These are phyloP conservation scores for Elmis aenea DNA, from an alignment of 2,888 invertebrate genomes.

Conservation along the genomic window DNA sequence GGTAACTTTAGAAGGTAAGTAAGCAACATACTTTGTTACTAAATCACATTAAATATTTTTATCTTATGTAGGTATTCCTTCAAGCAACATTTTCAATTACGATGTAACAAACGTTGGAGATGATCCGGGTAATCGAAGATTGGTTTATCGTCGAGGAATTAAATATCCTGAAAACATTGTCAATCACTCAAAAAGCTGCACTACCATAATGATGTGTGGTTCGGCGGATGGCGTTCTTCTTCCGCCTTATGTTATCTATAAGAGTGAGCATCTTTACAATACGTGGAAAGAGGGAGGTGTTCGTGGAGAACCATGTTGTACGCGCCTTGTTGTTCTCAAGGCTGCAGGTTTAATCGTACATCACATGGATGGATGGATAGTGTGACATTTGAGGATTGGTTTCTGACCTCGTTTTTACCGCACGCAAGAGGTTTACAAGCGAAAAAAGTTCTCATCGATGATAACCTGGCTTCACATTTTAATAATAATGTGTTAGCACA, in stretches of 20 bases:
- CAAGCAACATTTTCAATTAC: slow-evolving; percentile 12
- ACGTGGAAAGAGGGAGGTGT: slow-evolving; percentile 32
- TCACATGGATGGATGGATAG: slow-evolving; percentile 12
- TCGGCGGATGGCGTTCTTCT: slow-evolving; percentile 26
- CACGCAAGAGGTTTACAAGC: slow-evolving; percentile 4
- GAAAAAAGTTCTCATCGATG: slow-evolving; percentile 3
- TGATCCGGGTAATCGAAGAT: slow-evolving; percentile 27
- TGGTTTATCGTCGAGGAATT: slow-evolving; percentile 5
- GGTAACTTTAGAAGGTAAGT: not conserved
- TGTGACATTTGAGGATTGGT: slow-evolving; percentile 9
- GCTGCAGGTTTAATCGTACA: slow-evolving; percentile 8
- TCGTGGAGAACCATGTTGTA: slow-evolving; percentile 14
- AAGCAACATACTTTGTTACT: no score
- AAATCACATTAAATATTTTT: no score
- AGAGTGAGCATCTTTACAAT: slow-evolving; percentile 23
- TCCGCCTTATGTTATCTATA: slow-evolving; percentile 28
- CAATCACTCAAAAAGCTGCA: slow-evolving; percentile 28
- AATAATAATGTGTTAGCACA: not conserved
- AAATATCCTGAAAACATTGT: slow-evolving; percentile 24
- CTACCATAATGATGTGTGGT: slow-evolving; percentile 29
- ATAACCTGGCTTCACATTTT: slow-evolving; percentile 5
- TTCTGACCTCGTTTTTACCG: not conserved
- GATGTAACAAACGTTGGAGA: slow-evolving; percentile 30
- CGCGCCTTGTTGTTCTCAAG: slow-evolving; percentile 5
- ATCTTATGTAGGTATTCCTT: not conserved